These are phyloP conservation scores for Calvadosia cruxmelitensis DNA, from an alignment of 30 jellyfish, hydroid and myxozoan genomes.

Conservation along the genomic window DNA sequence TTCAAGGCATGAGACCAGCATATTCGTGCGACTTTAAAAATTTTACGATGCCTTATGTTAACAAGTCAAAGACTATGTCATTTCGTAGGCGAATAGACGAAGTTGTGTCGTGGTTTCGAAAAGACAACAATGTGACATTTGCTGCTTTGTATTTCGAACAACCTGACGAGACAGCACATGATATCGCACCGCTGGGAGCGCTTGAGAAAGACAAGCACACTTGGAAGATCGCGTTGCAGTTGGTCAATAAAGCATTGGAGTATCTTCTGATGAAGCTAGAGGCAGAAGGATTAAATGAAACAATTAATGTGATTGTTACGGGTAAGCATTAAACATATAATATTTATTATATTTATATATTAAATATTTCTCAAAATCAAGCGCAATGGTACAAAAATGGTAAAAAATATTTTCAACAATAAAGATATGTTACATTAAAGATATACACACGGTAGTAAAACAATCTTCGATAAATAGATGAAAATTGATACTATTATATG, in stretches of 20 bases:
- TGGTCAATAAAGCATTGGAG: slow-evolving; percentile 38
- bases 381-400: too few species aligned
- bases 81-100: slow-evolving; percentile 34
- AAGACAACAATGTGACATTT: slow-evolving; percentile 35
- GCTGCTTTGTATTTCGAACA: slow-evolving; percentile 56
- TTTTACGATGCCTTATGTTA: not conserved
- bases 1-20: slow-evolving; percentile 25
- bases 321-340: slow-evolving; percentile 24
- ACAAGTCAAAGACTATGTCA: not conserved
- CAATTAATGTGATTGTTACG: slow-evolving; percentile 39
- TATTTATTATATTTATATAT: too few species aligned
- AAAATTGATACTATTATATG: too few species aligned
- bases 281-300: slow-evolving; percentile 5
- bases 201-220: not conserved
- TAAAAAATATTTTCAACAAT: too few species aligned
- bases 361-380: too few species aligned
- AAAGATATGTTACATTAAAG: too few species aligned
- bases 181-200: slow-evolving; percentile 37
- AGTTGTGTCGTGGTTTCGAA: slow-evolving; percentile 48
- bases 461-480: too few species aligned
- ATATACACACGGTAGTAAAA: too few species aligned
- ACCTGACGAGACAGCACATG: slow-evolving; percentile 61
- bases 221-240: slow-evolving; percentile 25
- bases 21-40: not conserved
- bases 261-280: slow-evolving; percentile 17